phyloP scores from a whole-genome alignment of 53 echinoderm and acorn worm species.

The Crossaster papposus region DNA sequence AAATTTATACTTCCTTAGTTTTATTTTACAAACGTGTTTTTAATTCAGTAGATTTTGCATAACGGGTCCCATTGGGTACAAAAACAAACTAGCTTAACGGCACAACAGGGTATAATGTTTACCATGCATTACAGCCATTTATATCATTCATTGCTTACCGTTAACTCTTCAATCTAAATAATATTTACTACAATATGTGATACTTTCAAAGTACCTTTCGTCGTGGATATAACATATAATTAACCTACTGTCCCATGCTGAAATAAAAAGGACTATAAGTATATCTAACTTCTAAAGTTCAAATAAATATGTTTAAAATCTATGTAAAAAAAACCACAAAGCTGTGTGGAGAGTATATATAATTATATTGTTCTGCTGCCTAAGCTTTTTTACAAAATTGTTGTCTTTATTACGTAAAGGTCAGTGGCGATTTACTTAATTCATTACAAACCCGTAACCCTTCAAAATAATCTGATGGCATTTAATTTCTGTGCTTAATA shows the following conservation, averaged over 20 bases:
- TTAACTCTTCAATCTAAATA: neutral
- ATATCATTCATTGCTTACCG: neutral
- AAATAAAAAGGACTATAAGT: neutral
- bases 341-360: neutral
- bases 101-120: neutral
- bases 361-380: neutral
- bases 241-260: neutral
- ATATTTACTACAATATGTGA: neutral
- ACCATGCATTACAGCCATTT: neutral
- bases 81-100: neutral
- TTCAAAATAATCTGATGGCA: conserved; percentile 10
- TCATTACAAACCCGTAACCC: conserved; percentile 17
- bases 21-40: neutral
- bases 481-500: neutral
- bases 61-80: neutral
- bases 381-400: conserved; percentile 7
- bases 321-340: neutral
- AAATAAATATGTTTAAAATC: conserved; percentile 5
- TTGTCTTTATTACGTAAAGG: neutral
- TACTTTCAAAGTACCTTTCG: conserved; percentile 11
- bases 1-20: too few relatives aligned
- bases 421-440: neutral
- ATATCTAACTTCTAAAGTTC: neutral
- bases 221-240: neutral
- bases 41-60: neutral